phyloP scores from a whole-genome alignment of 1,140 invertebrate species.

The Pristionchus pacificus region DNA sequence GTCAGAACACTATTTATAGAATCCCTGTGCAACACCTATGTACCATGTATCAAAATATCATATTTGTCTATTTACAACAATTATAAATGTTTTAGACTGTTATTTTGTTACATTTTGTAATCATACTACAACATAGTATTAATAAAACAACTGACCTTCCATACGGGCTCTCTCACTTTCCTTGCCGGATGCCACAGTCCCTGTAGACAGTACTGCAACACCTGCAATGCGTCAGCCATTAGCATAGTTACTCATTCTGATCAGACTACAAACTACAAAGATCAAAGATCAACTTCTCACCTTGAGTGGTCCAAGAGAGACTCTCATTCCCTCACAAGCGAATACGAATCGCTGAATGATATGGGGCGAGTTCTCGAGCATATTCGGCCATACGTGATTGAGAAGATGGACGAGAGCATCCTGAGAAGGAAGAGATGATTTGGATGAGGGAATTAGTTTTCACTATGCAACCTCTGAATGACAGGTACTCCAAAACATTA shows the following conservation, averaged over 20 bases:
- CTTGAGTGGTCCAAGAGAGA: constrained; percentile 90
- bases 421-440: no score
- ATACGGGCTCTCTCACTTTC: constrained; percentile 97
- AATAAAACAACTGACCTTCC: constrained; percentile 70
- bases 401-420: constrained; percentile 92
- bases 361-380: constrained; percentile 98
- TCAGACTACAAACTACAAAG: no score
- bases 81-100: no score
- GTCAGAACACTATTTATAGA: not conserved
- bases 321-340: constrained; percentile 89
- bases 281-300: no score
- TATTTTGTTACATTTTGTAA: not conserved
- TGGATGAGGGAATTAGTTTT: no score
- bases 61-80: no score
- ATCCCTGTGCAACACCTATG: no score
- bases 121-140: not conserved
- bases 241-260: no score
- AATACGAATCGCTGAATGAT: constrained; percentile 99
- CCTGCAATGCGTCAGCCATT: no score
- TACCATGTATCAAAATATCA: no score
- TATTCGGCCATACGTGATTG: constrained; percentile 99
- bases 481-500: not conserved
- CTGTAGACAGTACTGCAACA: constrained; percentile 61
- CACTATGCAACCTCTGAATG: not conserved
- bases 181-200: constrained; percentile 96